Evolutionary conservation across 2,888 invertebrate genomes (phyloP).

Genomic region (Pristionchus maxplancki): DNA sequence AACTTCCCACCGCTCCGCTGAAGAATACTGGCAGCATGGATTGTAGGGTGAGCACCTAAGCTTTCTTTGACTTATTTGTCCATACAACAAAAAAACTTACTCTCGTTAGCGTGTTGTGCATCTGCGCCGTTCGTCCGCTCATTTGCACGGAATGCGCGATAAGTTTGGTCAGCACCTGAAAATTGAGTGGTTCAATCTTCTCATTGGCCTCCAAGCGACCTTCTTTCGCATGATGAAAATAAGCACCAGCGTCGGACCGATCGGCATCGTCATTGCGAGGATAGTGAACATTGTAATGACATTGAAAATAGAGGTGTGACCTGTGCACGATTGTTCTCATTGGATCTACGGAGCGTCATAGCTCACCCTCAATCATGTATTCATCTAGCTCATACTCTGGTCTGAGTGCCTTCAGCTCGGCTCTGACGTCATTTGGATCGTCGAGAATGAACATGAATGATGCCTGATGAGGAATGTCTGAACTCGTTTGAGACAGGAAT

Average conservation of each 20-base stretch:
- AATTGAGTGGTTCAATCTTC: background rate
- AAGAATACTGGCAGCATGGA: background rate
- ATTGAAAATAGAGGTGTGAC: background rate
- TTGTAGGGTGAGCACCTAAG: slow-evolving; percentile 41
- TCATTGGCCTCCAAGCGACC: background rate
- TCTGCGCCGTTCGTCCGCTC: background rate
- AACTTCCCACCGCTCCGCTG: background rate
- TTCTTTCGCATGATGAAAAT: background rate
- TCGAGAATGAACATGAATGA: background rate
- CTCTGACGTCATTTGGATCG: background rate
- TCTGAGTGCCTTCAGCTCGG: background rate
- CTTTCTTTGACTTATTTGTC: background rate
- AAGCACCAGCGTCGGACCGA: background rate
- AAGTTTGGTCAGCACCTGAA: background rate
- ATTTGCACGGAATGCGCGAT: background rate
- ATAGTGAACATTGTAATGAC: background rate
- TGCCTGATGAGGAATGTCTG: background rate
- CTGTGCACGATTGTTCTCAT: background rate
- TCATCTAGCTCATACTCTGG: background rate
- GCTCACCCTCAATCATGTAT: background rate
- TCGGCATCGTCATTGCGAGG: background rate
- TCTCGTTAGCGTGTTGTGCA: background rate
- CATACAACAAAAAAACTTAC: background rate
- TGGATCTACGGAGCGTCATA: background rate
- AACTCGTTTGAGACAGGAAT: too few relatives aligned